phyloP scores from a whole-genome alignment of 2,888 invertebrate genomes.

The Conchocele bisecta region DNA sequence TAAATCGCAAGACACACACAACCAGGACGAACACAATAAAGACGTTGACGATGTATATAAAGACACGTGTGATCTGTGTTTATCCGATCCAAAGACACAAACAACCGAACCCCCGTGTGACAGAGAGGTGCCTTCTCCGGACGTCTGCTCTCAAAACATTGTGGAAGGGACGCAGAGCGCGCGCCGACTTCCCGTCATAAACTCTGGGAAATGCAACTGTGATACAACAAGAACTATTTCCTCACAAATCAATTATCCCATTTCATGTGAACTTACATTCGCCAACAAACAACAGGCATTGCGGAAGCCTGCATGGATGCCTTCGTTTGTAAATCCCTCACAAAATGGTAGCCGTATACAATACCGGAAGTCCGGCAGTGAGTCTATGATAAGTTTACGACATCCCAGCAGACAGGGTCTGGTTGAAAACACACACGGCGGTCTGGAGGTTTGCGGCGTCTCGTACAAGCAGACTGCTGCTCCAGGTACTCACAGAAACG shows the following conservation, averaged over 20 bases:
- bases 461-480: slow-evolving; percentile 49
- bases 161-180: neutral
- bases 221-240: slow-evolving; percentile 2
- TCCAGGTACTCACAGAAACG: too few relatives aligned
- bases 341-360: slow-evolving; percentile 34
- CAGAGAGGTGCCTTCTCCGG: neutral
- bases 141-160: neutral
- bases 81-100: neutral
- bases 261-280: too few relatives aligned
- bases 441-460: slow-evolving; percentile 55
- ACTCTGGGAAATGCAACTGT: slow-evolving; percentile 1
- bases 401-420: slow-evolving; percentile 33
- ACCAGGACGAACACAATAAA: neutral
- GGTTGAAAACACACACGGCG: slow-evolving; percentile 37
- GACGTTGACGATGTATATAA: neutral
- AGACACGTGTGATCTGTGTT: neutral
- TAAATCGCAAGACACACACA: neutral
- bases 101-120: neutral
- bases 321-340: neutral
- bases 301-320: slow-evolving; percentile 3
- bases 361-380: slow-evolving; percentile 54
- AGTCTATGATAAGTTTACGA: slow-evolving; percentile 50
- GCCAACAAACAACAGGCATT: neutral
- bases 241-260: neutral
- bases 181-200: neutral